A percentile compares a stretch with the other conserved stretches of the same genome.
Evolutionary conservation across 2,113 vertebrate species (phyloP).

Genomic region (Coryphaenoides rupestris): DNA sequence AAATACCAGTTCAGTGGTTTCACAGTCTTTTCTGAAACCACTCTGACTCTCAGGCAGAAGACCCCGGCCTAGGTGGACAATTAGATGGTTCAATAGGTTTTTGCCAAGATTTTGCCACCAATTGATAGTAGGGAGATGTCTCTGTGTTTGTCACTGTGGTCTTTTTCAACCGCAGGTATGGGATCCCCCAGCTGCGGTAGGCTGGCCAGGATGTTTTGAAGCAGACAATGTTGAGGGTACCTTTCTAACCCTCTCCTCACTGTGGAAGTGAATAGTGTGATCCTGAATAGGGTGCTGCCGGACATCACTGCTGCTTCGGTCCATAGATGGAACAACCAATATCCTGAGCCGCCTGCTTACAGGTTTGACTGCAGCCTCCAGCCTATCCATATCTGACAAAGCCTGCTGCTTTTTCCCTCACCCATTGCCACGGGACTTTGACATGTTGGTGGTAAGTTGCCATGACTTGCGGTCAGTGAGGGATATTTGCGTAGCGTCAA

Average conservation of each 20-base stretch:
- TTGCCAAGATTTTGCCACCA: slow-evolving; percentile 7
- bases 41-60: slow-evolving; percentile 16
- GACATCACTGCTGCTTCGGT: slow-evolving; percentile 20
- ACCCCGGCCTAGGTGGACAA: slow-evolving; percentile 2
- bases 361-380: slow-evolving; percentile 21
- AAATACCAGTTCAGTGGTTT: slow-evolving; percentile 14
- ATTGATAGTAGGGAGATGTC: slow-evolving; percentile 7
- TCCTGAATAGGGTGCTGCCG: slow-evolving; percentile 22
- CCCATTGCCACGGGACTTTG: slow-evolving; percentile 6
- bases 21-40: slow-evolving; percentile 6
- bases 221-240: slow-evolving; percentile 12
- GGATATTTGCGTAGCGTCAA: no score
- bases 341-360: slow-evolving; percentile 20
- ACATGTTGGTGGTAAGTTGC: neutral
- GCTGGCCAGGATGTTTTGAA: slow-evolving; percentile 6
- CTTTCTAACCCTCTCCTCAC: slow-evolving; percentile 26
- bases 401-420: slow-evolving; percentile 10
- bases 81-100: slow-evolving; percentile 5
- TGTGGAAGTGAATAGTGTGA: slow-evolving; percentile 23
- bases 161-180: neutral
- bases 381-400: no score
- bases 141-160: slow-evolving; percentile 6
- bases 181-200: slow-evolving; percentile 14
- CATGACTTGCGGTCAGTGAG: slow-evolving; percentile 17
- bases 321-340: slow-evolving; percentile 5